Conservation (phyloP, 1,140 invertebrate genomes). For the Calosoma granatense region DNA sequence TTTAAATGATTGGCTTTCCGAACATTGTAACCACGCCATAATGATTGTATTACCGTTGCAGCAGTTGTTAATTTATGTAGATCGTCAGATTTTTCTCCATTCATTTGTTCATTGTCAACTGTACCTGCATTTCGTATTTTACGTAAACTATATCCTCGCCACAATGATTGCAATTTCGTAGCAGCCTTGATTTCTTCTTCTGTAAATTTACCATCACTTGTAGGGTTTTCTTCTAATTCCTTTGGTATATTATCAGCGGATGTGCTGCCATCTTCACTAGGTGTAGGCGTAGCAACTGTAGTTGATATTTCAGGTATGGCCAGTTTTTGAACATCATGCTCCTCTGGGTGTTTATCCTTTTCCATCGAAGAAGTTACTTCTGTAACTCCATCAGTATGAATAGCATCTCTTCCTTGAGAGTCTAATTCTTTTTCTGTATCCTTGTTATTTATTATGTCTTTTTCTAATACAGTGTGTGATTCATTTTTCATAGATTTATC, state of each 20-base stretch:
- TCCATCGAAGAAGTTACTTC: no score
- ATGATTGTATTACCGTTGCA: neutral
- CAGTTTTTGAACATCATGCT: neutral
- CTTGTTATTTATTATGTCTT: neutral
- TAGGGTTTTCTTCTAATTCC: no score
- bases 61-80: neutral
- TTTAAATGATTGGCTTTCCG: neutral
- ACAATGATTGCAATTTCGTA: neutral
- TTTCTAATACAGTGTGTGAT: no score
- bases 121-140: neutral
- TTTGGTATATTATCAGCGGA: neutral
- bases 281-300: neutral
- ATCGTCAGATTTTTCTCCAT: neutral
- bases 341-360: no score
- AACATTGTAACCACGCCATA: neutral
- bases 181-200: neutral
- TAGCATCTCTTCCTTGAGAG: neutral
- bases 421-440: neutral
- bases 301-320: slow-evolving; percentile 1
- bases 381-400: no score
- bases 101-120: neutral
- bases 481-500: no score
- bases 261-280: neutral
- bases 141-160: neutral
- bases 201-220: neutral